Evolutionary conservation across 2,113 vertebrate species (phyloP).

Genomic region (Heterocephalus glaber): DNA sequence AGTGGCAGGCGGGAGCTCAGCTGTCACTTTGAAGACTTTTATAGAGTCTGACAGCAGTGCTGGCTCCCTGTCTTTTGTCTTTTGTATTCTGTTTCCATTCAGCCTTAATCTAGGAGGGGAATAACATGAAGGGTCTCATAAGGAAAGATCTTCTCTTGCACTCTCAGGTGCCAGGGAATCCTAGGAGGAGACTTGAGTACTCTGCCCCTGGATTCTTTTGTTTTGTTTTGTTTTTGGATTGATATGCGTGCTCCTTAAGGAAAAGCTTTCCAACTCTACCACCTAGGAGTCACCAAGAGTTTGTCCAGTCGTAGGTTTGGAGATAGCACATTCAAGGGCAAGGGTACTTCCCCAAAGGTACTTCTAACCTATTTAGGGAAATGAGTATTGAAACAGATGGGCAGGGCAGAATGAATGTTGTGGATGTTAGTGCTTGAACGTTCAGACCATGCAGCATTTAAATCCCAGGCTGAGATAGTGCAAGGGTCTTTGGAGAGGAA

Average conservation of each 20-base stretch:
- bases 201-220: no score
- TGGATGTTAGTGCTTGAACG: accelerated
- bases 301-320: not conserved
- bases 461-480: not conserved
- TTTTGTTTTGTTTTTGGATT: not conserved
- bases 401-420: not conserved
- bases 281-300: not conserved
- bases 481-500: not conserved
- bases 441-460: not conserved
- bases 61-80: slow-evolving; percentile 60
- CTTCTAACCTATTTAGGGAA: not conserved
- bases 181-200: not conserved
- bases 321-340: not conserved
- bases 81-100: slow-evolving; percentile 70
- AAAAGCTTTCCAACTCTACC: not conserved
- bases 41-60: slow-evolving; percentile 67
- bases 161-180: not conserved
- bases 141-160: not conserved
- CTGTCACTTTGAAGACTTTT: slow-evolving; percentile 71
- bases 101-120: slow-evolving; percentile 59
- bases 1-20: slow-evolving; percentile 49
- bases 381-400: not conserved
- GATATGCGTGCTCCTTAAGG: not conserved
- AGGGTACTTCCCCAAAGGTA: not conserved
- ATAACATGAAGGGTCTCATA: not conserved